Evolutionary conservation across 92 coral and sea anemone species (phyloP), one percentile per base, ranked within the genome.

Genomic region (Diadumene lineata): DNA sequence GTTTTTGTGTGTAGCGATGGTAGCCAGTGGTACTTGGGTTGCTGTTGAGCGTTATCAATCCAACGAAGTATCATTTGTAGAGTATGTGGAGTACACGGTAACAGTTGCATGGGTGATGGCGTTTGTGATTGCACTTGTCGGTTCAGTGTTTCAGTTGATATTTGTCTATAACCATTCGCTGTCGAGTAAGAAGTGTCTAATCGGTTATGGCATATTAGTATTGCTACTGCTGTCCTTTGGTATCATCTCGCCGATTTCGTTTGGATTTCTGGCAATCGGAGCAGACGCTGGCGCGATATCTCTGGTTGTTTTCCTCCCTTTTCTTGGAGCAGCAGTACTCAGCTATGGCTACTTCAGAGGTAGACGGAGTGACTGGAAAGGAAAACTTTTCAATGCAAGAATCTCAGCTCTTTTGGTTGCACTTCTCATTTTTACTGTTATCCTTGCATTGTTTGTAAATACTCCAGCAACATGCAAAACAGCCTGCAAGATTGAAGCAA

Each of bases 281-380:
- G 13, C 80, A 0, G 58, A 87, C 9, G 64, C 73, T 0, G 90
- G 90, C 0, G 72, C 83, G 0, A 78, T 84, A 2, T 63, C 84
- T 1, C 81, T 88, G 25, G 87, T 88, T 11, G 77, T 88, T 43
- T 69, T 81, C 66, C 53, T 80, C 21, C 90, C 90, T 1, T 69
- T 85, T 19, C 31, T 69, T 19, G 77, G 80, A 38, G 87, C 90
- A 21, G 44, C 72, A 43, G 79, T 85, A 15, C 38, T 81, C 21
- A 25, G 73, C 2, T 88, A 76, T 68, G 53, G 80, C 19, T 78
- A 78, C 70, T 79, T 80, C 34, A 74, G 93, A 34, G 90, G 90
- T 28, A 80, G 76, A 33, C 76, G 71, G 38, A 66, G 16, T 32
- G 73, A 66, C 46, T 2, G 48, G 1, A 74, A 61, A 21, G 44